Evolutionary conservation across 2,888 invertebrate genomes (phyloP).

Genomic region (Bombylius major): DNA sequence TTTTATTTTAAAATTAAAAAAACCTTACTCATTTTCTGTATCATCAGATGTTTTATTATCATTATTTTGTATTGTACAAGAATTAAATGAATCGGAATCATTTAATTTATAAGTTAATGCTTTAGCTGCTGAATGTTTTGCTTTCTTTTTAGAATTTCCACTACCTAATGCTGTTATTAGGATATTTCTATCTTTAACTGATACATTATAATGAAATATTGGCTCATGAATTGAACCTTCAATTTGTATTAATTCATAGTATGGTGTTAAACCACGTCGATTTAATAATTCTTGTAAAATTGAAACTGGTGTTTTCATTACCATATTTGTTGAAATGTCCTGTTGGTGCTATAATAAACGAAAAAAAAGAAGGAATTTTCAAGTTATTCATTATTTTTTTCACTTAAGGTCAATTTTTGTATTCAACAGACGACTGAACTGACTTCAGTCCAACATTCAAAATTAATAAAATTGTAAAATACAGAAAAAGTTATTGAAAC

Average conservation of each 20-base stretch:
- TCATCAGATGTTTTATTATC: conserved; percentile 26
- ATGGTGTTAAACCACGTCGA: conserved; percentile 82
- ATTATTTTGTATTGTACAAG: conserved; percentile 24
- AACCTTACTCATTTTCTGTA: conserved; percentile 30
- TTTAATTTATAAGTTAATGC: conserved; percentile 74
- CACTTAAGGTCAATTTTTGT: no score
- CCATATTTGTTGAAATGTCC: neutral
- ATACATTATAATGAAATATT: conserved; percentile 90
- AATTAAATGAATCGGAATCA: conserved; percentile 43
- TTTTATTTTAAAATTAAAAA: no score
- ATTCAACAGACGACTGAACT: no score
- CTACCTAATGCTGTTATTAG: conserved; percentile 63
- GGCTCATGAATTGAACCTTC: conserved; percentile 96
- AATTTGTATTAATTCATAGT: conserved; percentile 89
- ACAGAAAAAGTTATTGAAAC: no score
- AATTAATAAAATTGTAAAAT: no score
- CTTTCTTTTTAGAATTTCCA: conserved; percentile 93
- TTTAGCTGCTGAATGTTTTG: conserved; percentile 91
- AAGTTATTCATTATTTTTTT: no score
- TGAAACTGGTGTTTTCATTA: conserved; percentile 84
- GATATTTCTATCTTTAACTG: conserved; percentile 66
- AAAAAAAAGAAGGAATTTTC: no score
- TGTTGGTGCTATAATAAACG: neutral
- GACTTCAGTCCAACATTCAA: no score
- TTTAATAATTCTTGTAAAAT: conserved; percentile 87